Evolutionary conservation across 2,797 vertebrate genomes (phyloP).

Genomic region (Halcyon leucocephala): DNA sequence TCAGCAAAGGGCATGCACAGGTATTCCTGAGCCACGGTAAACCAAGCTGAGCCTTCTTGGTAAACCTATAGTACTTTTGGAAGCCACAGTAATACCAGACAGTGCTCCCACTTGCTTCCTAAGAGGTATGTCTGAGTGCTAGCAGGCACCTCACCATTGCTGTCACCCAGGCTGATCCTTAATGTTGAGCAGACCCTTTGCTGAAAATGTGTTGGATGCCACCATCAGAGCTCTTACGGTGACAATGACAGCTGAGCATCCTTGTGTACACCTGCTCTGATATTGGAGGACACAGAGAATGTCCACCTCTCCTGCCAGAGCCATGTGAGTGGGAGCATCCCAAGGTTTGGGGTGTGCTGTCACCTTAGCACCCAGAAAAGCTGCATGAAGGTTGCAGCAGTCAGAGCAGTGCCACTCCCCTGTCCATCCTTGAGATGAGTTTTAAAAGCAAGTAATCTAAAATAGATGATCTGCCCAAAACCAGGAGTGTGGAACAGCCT

Average conservation of each 20-base stretch:
- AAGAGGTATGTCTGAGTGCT: background rate
- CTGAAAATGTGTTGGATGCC: background rate
- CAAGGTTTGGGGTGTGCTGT: background rate
- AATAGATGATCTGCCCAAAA: background rate
- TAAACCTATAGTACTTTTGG: background rate
- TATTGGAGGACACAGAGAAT: background rate
- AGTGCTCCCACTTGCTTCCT: background rate
- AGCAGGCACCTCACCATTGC: background rate
- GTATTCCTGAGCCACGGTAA: background rate
- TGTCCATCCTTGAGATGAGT: background rate
- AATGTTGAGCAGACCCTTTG: background rate
- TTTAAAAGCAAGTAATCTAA: background rate
- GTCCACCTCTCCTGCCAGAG: background rate
- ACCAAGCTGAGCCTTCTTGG: background rate
- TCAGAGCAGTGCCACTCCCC: background rate
- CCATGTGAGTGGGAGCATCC: background rate
- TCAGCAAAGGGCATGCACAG: background rate
- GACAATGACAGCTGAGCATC: background rate
- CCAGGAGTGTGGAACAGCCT: background rate
- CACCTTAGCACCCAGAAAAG: background rate
- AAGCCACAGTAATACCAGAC: background rate
- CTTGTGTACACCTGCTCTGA: background rate
- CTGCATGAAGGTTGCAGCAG: background rate
- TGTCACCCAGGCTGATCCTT: background rate
- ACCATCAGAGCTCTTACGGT: background rate